Base-by-base conservation (phyloP, 1,140 invertebrate species). In the Antheraea pernyi region DNA sequence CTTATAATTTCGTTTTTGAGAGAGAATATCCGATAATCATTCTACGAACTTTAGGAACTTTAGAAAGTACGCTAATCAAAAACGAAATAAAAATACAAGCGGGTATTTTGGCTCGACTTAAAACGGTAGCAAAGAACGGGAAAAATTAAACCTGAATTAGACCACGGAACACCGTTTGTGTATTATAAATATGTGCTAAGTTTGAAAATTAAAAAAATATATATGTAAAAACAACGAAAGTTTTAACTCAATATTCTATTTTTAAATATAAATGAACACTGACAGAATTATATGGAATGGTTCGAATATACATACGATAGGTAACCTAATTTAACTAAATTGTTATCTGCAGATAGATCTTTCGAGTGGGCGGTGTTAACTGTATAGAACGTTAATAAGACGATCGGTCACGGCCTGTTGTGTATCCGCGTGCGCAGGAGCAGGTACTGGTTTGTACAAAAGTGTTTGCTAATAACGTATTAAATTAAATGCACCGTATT, bases 381-480 rank as follows among this genome's bases (percentile, higher is more conserved):
- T 80, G 80, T 78, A 78, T 61, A 46, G 67, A 68, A 73, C 74
- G 75, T 75, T 79, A 81, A 82, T 80, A 75, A 79, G 70, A 79
- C 75, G 77, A 81, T 83, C 79, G 74, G 75, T 68, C 76, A 78
- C 74, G 80, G 77, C 69, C 67, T 70, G 67, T 71, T 16, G 46
- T 53, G 46, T 53, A 53, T 53, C 46, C 46, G 72, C 68, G 62
- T 72, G 46, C 30, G 53, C 65, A 68, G 59, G 65, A 70, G 16
- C 65, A 59, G 30, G 71, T 77, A 77, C 37, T 48, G 19, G 19
- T 59, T n/a, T 13, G 65, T 10, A 62, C 63, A 65, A 46, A 78
- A 70, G 73, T 74, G 59, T n/a, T 58, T 39, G 6, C 16, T 16
- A 53, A 53, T 16, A 16, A 53, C 10, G 1, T 53, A 53, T 16